Evolutionary conservation across 2,113 vertebrate species (phyloP), one percentile per base, ranked within the genome.

Genomic region (Parotia lawesii): DNA sequence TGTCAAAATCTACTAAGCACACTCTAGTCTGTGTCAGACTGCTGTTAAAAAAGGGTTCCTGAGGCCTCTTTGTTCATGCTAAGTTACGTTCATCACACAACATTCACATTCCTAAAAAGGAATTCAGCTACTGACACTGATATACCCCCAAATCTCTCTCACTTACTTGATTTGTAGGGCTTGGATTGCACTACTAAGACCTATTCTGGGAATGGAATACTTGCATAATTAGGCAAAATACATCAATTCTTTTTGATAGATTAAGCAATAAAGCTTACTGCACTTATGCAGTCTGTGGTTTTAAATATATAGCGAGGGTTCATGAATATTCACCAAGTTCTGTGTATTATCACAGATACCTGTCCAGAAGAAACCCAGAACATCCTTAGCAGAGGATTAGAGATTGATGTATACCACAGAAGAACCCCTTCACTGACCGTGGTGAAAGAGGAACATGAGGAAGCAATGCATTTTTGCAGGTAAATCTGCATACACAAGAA

Each of bases 391-490:
- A 85, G 56, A 53, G 71, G 67, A 77, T 74, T 85, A 82, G 95
- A 89, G 42, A 24, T 27, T 44, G 79, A 48, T 1, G 2, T 40
- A 4, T 12, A 21, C 33, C 6, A 1, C 10, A 47, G 69, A 81
- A 56, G 75, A 95, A 61, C 48, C 15, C 67, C 90, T 85, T 40
- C 93, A 37, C 57, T 90, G 66, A 90, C 80, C 7, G 17, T 85
- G 35, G 72, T 90, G 83, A 96, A 95, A 91, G 87, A 95, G 61
- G 81, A 96, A 58, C 94, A 89, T 80, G 77, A 96, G 22, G 93
- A 96, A 94, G 64, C 85, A 70, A 83, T 47, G 35, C 56, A 64
- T 74, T 91, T 96, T 87, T 37, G n/a, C 79, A 97, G 97, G 98
- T 98, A 94, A 73, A 77, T 69, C 45, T 56, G 5, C 22, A 27